These are phyloP conservation scores for Melanotaenia pygmaea DNA, from an alignment of 2,797 vertebrate species.

Conservation along the genomic window DNA sequence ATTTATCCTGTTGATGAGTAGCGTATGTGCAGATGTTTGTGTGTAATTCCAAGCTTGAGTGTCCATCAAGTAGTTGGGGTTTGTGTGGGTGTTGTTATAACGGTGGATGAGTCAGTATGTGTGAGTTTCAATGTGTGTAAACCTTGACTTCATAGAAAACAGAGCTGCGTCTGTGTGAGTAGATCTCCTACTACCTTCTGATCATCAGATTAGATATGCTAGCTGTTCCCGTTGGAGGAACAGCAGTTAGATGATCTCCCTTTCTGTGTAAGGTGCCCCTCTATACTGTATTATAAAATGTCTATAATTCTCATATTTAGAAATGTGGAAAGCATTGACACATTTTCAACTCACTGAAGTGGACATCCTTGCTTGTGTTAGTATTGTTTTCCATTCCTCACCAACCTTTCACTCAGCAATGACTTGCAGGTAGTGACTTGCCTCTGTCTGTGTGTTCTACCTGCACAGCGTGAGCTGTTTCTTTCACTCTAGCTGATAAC, in stretches of 20 bases:
- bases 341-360: slow-evolving; percentile 2
- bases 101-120: slow-evolving; percentile 47
- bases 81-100: slow-evolving; percentile 65
- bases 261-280: slow-evolving; percentile 23
- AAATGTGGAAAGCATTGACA: background rate
- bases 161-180: slow-evolving; percentile 57
- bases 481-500: slow-evolving; percentile 45
- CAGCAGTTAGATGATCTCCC: slow-evolving; percentile 19
- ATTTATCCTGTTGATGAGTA: slow-evolving; percentile 50
- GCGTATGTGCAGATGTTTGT: slow-evolving; percentile 44
- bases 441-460: slow-evolving; percentile 28
- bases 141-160: slow-evolving; percentile 57
- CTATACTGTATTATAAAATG: background rate
- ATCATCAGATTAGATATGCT: slow-evolving; percentile 63
- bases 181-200: slow-evolving; percentile 46
- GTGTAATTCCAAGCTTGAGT: slow-evolving; percentile 31
- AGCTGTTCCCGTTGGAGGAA: slow-evolving; percentile 39
- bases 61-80: slow-evolving; percentile 34
- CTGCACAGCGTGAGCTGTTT: slow-evolving; percentile 34
- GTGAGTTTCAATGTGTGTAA: slow-evolving; percentile 19
- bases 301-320: slow-evolving; percentile 12
- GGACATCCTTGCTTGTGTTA: slow-evolving; percentile 1
- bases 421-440: slow-evolving; percentile 51
- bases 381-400: slow-evolving; percentile 43
- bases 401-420: slow-evolving; percentile 20